Evolutionary conservation across 2,797 vertebrate genomes (phyloP), one percentile per base, ranked within the genome.

Genomic region (Accipiter badius): DNA sequence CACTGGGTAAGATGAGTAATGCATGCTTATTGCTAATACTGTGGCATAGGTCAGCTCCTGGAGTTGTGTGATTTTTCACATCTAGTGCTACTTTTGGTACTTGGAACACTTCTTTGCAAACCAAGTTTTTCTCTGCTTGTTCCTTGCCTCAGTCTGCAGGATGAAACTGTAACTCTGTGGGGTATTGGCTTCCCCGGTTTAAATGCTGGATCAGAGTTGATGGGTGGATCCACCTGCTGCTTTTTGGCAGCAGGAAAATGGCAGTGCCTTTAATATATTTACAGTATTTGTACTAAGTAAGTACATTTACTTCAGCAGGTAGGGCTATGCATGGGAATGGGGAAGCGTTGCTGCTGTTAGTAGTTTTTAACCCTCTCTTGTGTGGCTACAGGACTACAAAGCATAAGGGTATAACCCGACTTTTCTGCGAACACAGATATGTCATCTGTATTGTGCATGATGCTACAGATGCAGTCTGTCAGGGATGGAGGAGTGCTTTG

Each of bases 401-500:
- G 5, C 21, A 2, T 0, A 25, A 21, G n/a, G 37, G 15, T 19
- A 3, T 17, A 40, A 72, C 26, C 50, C 42, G 18, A 1, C 31
- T 55, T 33, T 29, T 49, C 58, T 59, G 28, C 6, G 0, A 19
- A 4, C 12, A 15, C 37, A 21, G 52, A 11, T 16, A 26, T 9
- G 70, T 37, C 62, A 49, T 61, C 66, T 17, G 19, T 8, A 2
- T 63, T 93, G 84, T 20, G 1, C 35, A 5, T 8, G 39, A 17
- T 39, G 54, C 33, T 61, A 66, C n/a, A 72, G 76, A 47, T 52
- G 82, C 61, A 57, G 63, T 28, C 87, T 39, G 44, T 58, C 55
- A 39, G 74, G 84, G 67, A 28, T 81, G 83, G 81, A 58, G 72
- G 69, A 93, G 52, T 33, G 67, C 85, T 93, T 87, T 93, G 81